phyloP scores from a whole-genome alignment of 2,888 invertebrate species.

The Pyralis farinalis region DNA sequence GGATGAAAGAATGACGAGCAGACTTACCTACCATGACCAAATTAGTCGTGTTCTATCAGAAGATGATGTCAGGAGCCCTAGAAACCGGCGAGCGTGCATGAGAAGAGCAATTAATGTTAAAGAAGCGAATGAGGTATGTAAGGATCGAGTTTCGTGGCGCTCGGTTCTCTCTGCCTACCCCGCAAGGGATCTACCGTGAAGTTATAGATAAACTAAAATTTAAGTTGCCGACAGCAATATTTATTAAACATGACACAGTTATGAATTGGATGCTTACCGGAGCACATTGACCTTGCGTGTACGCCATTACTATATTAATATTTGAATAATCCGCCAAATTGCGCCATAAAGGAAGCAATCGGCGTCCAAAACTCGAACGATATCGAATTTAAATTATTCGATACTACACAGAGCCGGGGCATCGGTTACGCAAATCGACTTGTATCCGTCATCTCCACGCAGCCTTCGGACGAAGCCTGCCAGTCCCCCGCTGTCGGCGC shows the following conservation, averaged over 20 bases:
- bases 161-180: too few species aligned
- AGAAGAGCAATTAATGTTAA: too few species aligned
- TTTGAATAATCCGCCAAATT: neutral
- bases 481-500: slow-evolving; percentile 58
- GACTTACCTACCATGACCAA: too few species aligned
- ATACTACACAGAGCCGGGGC: slow-evolving; percentile 12
- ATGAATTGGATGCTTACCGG: neutral
- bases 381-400: slow-evolving; percentile 3
- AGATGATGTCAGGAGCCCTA: too few species aligned
- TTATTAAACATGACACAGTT: slow-evolving; percentile 5
- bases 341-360: neutral
- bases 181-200: too few species aligned
- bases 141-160: too few species aligned
- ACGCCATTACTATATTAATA: slow-evolving; percentile 1
- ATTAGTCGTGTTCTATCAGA: too few species aligned
- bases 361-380: neutral
- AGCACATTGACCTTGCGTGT: slow-evolving; percentile 8
- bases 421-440: slow-evolving; percentile 43
- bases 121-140: too few species aligned
- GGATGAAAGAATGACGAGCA: too few species aligned
- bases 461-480: slow-evolving; percentile 51
- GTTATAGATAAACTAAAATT: too few species aligned
- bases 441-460: slow-evolving; percentile 36
- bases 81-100: too few species aligned
- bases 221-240: too few species aligned